Evolutionary conservation across 2,797 vertebrate species (phyloP).

Genomic region (Oophaga sylvatica): DNA sequence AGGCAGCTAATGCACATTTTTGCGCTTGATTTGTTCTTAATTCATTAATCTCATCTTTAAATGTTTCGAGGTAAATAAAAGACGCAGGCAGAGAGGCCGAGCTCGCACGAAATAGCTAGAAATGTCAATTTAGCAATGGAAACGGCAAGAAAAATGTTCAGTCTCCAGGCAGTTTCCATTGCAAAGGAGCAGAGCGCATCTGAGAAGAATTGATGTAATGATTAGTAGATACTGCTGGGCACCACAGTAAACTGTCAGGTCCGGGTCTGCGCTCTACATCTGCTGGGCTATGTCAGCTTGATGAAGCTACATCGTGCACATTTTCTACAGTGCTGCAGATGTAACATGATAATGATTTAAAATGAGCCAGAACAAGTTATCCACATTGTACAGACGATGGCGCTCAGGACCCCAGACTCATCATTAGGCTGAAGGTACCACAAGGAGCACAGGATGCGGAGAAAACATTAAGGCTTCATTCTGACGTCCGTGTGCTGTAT

Average conservation of each 20-base stretch:
- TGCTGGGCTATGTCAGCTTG: not conserved
- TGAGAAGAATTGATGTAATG: slow-evolving; percentile 45
- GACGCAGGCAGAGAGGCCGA: slow-evolving; percentile 3
- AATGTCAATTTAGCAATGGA: slow-evolving; percentile 54
- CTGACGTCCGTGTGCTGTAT: no score
- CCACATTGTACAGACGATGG: no score
- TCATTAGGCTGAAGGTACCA: no score
- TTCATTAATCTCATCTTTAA: slow-evolving; percentile 61
- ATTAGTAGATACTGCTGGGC: slow-evolving; percentile 43
- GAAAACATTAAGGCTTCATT: no score
- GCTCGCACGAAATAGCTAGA: slow-evolving; percentile 55
- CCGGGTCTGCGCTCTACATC: not conserved
- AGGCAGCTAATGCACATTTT: slow-evolving; percentile 58
- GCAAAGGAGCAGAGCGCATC: slow-evolving; percentile 29
- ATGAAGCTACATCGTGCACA: not conserved
- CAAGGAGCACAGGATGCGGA: no score
- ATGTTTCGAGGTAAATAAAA: slow-evolving; percentile 59
- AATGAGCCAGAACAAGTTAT: not conserved
- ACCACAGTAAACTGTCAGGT: slow-evolving; percentile 12
- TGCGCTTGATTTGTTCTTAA: slow-evolving; percentile 51
- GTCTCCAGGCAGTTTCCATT: slow-evolving; percentile 46
- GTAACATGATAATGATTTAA: not conserved
- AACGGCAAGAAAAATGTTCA: slow-evolving; percentile 39
- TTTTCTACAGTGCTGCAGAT: not conserved
- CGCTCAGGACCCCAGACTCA: no score